Evolutionary conservation across 2,113 vertebrate genomes (phyloP), one percentile per base, ranked within the genome.

Genomic region (Indri indri): DNA sequence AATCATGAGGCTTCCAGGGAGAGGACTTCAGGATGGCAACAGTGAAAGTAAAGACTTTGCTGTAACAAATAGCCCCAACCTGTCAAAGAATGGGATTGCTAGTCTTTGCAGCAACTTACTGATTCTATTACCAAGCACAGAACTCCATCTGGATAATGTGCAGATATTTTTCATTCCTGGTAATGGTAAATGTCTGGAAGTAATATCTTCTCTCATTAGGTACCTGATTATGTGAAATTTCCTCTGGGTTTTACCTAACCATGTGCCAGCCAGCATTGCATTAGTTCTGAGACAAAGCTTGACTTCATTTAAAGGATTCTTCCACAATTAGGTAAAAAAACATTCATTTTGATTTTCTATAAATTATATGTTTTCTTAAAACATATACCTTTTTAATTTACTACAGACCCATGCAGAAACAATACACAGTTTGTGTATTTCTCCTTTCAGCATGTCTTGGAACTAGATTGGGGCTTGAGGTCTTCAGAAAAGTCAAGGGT

Each of bases 211-310:
- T 97, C 90, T 98, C 96, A 82, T 97, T 74, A 80, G 94, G 92
- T 97, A 97, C 94, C 93, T 97, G 88, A 98, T 98, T 96, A 98
- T 92, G 92, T 68, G 86, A 95, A 97, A 98, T 98, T 97, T 98
- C 95, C 97, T 97, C 94, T 30, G 95, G 93, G 91, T 94, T 97
- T 98, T 96, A 98, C 88, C 94, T 98, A 96, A 97, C 97, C 97
- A 98, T 90, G 93, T 88, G 88, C 89, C 97, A 98, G 86, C 89
- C 97, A 98, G 94, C 87, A 81, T 88, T 97, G 94, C 92, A 97
- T 98, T 98, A 96, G 96, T 97, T 98, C 97, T 96, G 94, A 98
- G 97, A 98, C 96, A 93, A 98, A 98, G 90, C 83, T 96, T 97
- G 97, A 94, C 97, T 97, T 98, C 96, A 98, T 98, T 98, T 96